Base-by-base conservation (phyloP, 2,888 invertebrate species). In the Sinotaia quadrata region DNA sequence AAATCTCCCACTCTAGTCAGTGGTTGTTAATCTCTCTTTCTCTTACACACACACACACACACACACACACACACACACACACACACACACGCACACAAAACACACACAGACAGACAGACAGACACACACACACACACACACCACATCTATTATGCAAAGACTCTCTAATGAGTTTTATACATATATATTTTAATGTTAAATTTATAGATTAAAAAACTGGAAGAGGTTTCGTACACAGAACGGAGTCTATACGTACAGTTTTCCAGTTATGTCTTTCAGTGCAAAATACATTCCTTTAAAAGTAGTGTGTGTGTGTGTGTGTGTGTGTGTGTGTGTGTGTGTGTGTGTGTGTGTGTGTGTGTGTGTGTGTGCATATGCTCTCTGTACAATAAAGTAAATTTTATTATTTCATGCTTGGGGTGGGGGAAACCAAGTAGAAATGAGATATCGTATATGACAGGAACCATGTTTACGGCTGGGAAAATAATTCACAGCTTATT, bases 321-420 rank as follows among this genome's bases (percentile, higher is more conserved):
- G 57, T 34, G 57, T 33, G 34, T 34, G 57, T 36, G 34, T 31
- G 34, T 58, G 57, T n/a, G 33, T 21, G 34, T 36, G 34, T 36
- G 36, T 34, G 33, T 36, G 57, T 58, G n/a, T 36, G 57, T 58
- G 36, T 36, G n/a, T 36, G 34, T 58, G 57, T 36, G 34, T 37
- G 57, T 58, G 36, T 37, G 37, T 58, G 57, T 57, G 57, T 57
- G 57, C 31, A 31, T 54, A 18, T 24, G 27, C 29, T 10, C 31
- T 7, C 8, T 27, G 27, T n/a, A 44, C 2, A n/a, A 44, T n/a
- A 15, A 44, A 44, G 15, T 44, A 18, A 44, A 44, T n/a, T 44
- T 44, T 15, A 44, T 44, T 1, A n/a, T n/a, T 15, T 15, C 2
- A 18, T 44, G 44, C 44, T n/a, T n/a, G n/a, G 44, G n/a, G n/a